These are phyloP conservation scores for Colletes latitarsis DNA, from an alignment of 1,140 invertebrate species.

Conservation along the genomic window DNA sequence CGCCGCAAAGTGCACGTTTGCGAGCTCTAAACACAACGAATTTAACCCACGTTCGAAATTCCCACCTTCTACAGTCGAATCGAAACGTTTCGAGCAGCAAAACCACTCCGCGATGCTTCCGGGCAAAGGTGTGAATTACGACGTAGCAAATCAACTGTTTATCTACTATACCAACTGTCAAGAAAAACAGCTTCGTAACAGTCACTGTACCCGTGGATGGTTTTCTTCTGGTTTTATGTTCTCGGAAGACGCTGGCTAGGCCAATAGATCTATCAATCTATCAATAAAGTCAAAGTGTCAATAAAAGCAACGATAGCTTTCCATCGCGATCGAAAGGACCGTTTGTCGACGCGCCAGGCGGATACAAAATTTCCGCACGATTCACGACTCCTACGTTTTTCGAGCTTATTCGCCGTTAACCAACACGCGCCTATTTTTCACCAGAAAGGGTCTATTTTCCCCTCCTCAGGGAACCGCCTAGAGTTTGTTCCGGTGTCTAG, in stretches of 20 bases:
- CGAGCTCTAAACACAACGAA: conserved; percentile 18
- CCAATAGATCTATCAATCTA: neutral
- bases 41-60: conserved; percentile 2
- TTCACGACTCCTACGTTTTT: neutral
- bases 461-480: neutral
- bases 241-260: too few species aligned
- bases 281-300: neutral
- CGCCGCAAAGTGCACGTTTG: neutral
- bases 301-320: neutral
- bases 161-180: too few species aligned
- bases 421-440: neutral
- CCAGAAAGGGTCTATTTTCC: neutral
- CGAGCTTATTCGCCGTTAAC: neutral
- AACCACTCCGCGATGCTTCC: too few species aligned
- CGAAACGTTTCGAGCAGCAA: neutral
- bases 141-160: too few species aligned
- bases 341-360: too few species aligned
- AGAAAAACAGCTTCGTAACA: too few species aligned
- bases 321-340: neutral
- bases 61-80: neutral
- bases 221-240: too few species aligned
- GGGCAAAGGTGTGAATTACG: too few species aligned
- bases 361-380: too few species aligned
- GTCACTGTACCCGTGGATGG: too few species aligned
- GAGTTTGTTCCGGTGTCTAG: neutral